phyloP scores from a whole-genome alignment of 2,797 vertebrate species.

The Falco rusticolus region DNA sequence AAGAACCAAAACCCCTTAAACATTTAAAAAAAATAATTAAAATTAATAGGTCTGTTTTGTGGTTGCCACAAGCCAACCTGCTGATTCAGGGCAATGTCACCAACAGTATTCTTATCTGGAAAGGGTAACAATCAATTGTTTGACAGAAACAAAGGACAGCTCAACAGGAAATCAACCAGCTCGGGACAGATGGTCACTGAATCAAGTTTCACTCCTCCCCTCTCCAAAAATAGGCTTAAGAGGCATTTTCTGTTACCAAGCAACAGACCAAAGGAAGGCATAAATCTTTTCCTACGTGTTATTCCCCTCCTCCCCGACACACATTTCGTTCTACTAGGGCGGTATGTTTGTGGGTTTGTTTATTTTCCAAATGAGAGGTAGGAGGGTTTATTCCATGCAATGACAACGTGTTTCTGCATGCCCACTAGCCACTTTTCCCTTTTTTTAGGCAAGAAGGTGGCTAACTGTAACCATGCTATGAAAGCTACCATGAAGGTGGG shows the following conservation, averaged over 20 bases:
- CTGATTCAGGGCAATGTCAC: slow-evolving; percentile 79
- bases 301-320: not conserved
- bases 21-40: not conserved
- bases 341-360: not conserved
- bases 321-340: not conserved
- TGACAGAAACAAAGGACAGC: slow-evolving; percentile 87
- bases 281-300: slow-evolving; percentile 64
- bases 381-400: not conserved
- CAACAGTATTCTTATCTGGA: slow-evolving; percentile 86
- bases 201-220: slow-evolving; percentile 88
- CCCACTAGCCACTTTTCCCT: not conserved
- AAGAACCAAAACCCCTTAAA: not conserved
- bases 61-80: slow-evolving; percentile 62
- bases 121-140: slow-evolving; percentile 94
- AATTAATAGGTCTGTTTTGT: not conserved
- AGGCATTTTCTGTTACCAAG: slow-evolving; percentile 72
- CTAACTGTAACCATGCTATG: not conserved
- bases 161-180: slow-evolving; percentile 88
- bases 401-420: fast-evolving
- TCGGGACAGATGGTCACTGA: slow-evolving; percentile 93
- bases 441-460: not conserved
- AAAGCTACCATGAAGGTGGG: not conserved
- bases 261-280: slow-evolving; percentile 76
- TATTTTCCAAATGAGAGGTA: not conserved
- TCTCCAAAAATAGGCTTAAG: slow-evolving; percentile 81